A percentile compares a stretch with the other conserved stretches of the same genome.
phyloP scores from a whole-genome alignment of 2,113 vertebrate species.

The Sclerurus mexicanus region DNA sequence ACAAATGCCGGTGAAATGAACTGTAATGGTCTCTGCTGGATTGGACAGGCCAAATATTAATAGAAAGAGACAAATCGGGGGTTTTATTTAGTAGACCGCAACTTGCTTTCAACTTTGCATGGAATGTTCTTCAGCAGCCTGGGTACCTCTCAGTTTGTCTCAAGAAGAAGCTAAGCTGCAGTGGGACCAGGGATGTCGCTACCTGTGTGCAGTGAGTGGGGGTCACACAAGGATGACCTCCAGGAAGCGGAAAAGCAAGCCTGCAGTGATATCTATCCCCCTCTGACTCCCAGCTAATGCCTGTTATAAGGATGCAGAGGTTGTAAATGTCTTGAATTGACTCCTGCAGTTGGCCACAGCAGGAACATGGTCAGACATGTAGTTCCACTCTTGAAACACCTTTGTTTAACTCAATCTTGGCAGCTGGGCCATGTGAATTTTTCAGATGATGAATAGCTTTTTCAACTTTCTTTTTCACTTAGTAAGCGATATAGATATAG shows the following conservation, averaged over 20 bases:
- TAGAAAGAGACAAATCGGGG: not conserved
- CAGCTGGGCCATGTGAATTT: not conserved
- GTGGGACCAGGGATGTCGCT: not conserved
- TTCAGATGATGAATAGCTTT: not conserved
- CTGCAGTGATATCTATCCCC: not conserved
- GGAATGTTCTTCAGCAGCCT: not conserved
- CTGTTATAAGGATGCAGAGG: not conserved
- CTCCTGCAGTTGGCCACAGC: not conserved
- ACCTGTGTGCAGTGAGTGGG: not conserved
- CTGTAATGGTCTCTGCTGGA: not conserved
- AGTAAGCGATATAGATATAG: not conserved
- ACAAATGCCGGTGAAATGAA: not conserved
- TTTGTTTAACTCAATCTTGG: not conserved
- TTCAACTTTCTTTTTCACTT: not conserved
- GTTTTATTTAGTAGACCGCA: not conserved
- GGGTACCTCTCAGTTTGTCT: not conserved
- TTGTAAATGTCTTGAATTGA: not conserved
- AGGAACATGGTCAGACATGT: not conserved
- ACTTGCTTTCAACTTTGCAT: not conserved
- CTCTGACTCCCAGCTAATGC: not conserved
- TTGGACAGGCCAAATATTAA: not conserved
- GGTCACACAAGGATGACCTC: not conserved
- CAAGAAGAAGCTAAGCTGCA: not conserved
- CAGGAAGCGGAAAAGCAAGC: not conserved
- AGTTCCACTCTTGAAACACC: not conserved